Evolutionary conservation across 1,140 invertebrate genomes (phyloP), one percentile per base, ranked within the genome.

Genomic region (Drosophila parabipectinata): DNA sequence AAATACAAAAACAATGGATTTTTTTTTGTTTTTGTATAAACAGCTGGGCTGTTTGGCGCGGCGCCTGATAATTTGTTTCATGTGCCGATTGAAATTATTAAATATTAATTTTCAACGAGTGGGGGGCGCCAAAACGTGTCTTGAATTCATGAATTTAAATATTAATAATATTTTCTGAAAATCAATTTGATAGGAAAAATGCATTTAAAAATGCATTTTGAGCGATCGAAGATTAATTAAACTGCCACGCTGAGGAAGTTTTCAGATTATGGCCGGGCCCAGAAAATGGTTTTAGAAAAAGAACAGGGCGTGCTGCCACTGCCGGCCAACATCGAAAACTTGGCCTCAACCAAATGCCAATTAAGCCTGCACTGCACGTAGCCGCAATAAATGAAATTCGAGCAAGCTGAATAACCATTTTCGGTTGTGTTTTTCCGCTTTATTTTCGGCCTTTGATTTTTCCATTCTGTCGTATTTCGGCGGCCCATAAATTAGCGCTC

Each of bases 191-290:
- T 50, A 48, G 41, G 28, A 77, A 69, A 73, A 79, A 60, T 77
- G 64, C 74, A 82, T 72, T 77, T 85, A 64, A 72, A 87, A 87
- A 76, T 72, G 63, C 71, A 87, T 85, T 85, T 52, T 57, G 37
- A 14, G 55, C 68, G 82, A 82, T 87, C 69, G 85, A 39, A 87
- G 69, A 85, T 85, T 85, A 85, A 87, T 87, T 87, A 74, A 85
- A 77, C 67, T 72, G 75, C 79, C 73, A 55, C 18, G 52, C 67
- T 51, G 34, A 72, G 61, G 66, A 85, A 77, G 41, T 44, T 44
- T 44, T 44, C 3, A 37, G 34, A 37, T 37, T 44, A 44, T 44
- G 41, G 82, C 67, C 59, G 44, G 45, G 56, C 56, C 75, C 51
- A 34, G 26, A 67, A 67, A 14, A 21, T 45, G 7, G 4, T 48